Base-by-base conservation (phyloP, 2,113 vertebrate species). In the Elephas maximus region DNA sequence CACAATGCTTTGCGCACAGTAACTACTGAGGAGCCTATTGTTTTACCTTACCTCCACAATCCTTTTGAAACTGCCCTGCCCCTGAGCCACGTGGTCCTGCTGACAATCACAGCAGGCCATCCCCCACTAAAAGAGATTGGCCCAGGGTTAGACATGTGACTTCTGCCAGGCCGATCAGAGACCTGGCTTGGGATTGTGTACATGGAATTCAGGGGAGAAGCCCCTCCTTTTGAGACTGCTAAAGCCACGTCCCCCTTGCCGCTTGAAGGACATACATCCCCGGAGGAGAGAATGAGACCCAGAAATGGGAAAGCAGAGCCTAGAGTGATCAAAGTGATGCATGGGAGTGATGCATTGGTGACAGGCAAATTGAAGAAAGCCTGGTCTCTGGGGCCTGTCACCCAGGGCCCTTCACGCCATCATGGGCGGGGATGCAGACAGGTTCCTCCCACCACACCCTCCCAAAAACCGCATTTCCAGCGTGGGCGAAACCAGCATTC, bases 291-390 rank as follows among this genome's bases (percentile, higher is more conserved):
- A 17, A 2, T 7, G 62, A 77, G 69, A 44, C n/a, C 11, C n/a
- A 3, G 45, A 41, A 8, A 51, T 1, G 51, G 62, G 51, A 9
- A 30, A 21, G 57, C 0, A 6, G 76, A 44, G 67, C 41, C 5
- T 33, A 2, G 28, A 45, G 85, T 2, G 24, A 15, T 12, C 30
- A 26, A 21, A 74, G 51, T 4, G 63, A 67, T 21, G 1, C 37
- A 8, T n/a, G 92, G 45, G 1, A 5, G 71, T 20, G 51, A 57
- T 10, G 71, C 12, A 0, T 18, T 1, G 3, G 51, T 3, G 57
- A 60, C 20, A 6, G 21, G 1, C 1, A 6, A 8, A 0, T 6
- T 37, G 81, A 33, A 0, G 0, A 24, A 37, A 90, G 69, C 33
- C 80, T 20, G 53, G 10, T 14, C 53, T 73, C 1, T 0, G 17